Conservation (phyloP, 2,113 vertebrate genomes). For the Toxotes jaculatrix region DNA sequence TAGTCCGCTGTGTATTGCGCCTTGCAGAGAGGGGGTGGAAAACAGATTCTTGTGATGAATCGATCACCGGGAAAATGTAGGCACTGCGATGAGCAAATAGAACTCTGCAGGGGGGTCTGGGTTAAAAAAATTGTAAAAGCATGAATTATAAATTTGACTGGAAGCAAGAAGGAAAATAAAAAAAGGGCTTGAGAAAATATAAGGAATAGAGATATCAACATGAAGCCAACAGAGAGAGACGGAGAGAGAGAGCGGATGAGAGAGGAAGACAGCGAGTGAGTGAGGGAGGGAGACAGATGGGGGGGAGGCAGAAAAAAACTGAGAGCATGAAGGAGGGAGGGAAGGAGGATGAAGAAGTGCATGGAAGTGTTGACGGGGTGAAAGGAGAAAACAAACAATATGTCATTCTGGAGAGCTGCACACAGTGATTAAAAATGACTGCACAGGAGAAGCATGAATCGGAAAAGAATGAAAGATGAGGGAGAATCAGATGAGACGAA, state of each 20-base stretch:
- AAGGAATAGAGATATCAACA: slow-evolving; percentile 70
- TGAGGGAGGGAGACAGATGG: slow-evolving; percentile 4
- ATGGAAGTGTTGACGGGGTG: slow-evolving; percentile 21
- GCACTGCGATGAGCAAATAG: slow-evolving; percentile 80
- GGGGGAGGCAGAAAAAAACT: slow-evolving; percentile 8
- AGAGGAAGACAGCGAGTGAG: neutral
- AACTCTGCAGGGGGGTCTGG: slow-evolving; percentile 72
- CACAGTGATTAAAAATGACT: slow-evolving; percentile 8
- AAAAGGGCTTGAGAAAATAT: slow-evolving; percentile 54
- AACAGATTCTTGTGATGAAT: slow-evolving; percentile 82
- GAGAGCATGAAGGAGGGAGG: slow-evolving; percentile 16
- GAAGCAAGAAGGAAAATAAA: slow-evolving; percentile 60
- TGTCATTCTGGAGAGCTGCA: slow-evolving; percentile 7
- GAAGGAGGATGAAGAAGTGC: slow-evolving; percentile 11
- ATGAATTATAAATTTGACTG: slow-evolving; percentile 79
- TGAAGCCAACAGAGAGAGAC: slow-evolving; percentile 23
- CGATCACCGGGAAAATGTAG: slow-evolving; percentile 78
- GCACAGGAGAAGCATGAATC: neutral
- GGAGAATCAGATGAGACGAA: neutral
- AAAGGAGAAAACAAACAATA: slow-evolving; percentile 45
- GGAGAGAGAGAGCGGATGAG: neutral
- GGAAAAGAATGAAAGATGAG: neutral
- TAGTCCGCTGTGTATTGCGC: slow-evolving; percentile 47
- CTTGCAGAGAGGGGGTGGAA: slow-evolving; percentile 68
- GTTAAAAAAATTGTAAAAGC: slow-evolving; percentile 65